Evolutionary conservation across 2,797 vertebrate species (phyloP), one percentile per base, ranked within the genome.

Genomic region (Cyprinella venusta): DNA sequence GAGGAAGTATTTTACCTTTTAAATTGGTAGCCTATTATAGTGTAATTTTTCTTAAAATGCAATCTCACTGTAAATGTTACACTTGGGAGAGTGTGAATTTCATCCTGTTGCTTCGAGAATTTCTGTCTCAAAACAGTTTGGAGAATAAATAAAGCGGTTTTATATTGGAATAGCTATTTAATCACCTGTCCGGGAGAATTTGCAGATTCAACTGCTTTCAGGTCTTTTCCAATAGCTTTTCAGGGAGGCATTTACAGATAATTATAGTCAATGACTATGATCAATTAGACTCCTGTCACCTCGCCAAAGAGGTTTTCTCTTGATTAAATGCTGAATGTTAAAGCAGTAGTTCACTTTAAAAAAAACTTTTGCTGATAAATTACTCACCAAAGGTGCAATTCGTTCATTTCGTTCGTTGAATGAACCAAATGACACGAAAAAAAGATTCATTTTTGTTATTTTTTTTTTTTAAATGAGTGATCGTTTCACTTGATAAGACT

Each of bases 201-300:
- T 36, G 63, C 81, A 59, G 50, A 82, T 59, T 68, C 63, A 24
- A 59, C 24, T 30, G 50, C 45, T 76, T 67, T 59, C 36, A 56
- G 33, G 18, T 64, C 63, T 68, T 59, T 54, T 56, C 24, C 19
- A 68, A 82, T 76, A 82, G 18, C 24, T 59, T 40, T 68, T 56
- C 48, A 67, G 72, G 50, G 63, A 76, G 50, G 63, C 63, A 68
- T 76, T 76, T 82, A n/a, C 36, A 68, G 64, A 68, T 68, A 82
- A 68, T 82, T 82, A 76, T 13, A 45, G 81, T 67, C 61, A 76
- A 68, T 82, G 76, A 82, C 48, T 56, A 40, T 45, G n/a, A 68
- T 82, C 81, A 76, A 76, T 76, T 40, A 76, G 45, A 82, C 63
- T 36, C 26, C 72, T 12, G 76, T 82, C 24, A 76, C 7, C 36